Percentiles rank a stretch among this genome's conserved stretches.
Conservation (phyloP, 2,797 vertebrate genomes). For the Gallirallus australis region DNA sequence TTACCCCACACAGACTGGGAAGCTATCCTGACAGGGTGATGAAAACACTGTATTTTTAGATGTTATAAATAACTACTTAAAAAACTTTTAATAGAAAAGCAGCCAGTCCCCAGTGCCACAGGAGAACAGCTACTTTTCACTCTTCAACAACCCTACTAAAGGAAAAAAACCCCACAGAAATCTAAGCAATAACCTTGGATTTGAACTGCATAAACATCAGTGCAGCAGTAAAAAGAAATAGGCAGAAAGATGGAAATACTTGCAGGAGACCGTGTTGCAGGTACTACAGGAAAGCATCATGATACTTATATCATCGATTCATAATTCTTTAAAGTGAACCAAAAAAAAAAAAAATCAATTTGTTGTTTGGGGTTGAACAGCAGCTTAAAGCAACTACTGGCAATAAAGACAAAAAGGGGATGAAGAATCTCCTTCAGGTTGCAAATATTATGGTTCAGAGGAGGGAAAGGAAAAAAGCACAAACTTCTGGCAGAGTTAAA, state of each 20-base stretch:
- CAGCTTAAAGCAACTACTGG: background rate
- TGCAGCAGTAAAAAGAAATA: background rate
- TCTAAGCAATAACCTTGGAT: background rate
- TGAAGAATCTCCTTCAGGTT: background rate
- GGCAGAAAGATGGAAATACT: background rate
- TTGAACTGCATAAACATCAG: background rate
- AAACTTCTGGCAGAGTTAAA: constrained; percentile 9
- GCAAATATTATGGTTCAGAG: background rate
- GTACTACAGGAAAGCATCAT: background rate
- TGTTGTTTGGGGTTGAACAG: background rate
- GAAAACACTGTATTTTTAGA: constrained; percentile 27
- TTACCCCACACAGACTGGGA: background rate
- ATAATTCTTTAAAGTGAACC: background rate
- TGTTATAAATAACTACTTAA: constrained; percentile 7
- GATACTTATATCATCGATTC: background rate
- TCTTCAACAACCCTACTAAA: background rate
- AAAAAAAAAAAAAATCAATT: background rate
- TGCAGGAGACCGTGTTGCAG: background rate
- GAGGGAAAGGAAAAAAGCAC: background rate
- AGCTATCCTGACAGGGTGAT: constrained; percentile 30
- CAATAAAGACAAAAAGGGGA: background rate
- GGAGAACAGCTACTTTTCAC: background rate
- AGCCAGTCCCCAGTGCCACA: background rate
- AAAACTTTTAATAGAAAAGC: constrained; percentile 22
- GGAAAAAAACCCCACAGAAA: background rate